Evolutionary conservation across 2,888 invertebrate genomes (phyloP).

Genomic region (Graphium colonna): DNA sequence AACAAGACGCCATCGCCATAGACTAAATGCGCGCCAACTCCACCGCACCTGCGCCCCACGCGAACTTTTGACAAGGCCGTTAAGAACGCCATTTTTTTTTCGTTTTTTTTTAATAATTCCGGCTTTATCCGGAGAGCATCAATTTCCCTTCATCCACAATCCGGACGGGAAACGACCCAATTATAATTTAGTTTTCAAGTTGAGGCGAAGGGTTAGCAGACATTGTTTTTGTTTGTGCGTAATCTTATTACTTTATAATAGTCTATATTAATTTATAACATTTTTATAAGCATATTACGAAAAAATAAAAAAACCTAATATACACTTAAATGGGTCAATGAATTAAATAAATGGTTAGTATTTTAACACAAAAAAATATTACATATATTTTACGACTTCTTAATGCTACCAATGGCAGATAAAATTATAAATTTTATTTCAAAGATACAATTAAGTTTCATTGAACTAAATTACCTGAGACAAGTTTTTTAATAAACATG

Average conservation of each 20-base stretch:
- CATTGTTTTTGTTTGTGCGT: neutral
- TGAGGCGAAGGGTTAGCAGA: neutral
- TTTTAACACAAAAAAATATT: too few species aligned
- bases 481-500: neutral
- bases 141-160: conserved; percentile 68
- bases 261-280: too few species aligned
- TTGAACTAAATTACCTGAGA: too few species aligned
- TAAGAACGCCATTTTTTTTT: conserved; percentile 46
- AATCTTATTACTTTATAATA: too few species aligned
- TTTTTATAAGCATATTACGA: too few species aligned
- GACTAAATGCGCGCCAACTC: conserved; percentile 42
- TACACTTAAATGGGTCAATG: too few species aligned
- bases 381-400: too few species aligned
- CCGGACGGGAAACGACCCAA: conserved; percentile 57
- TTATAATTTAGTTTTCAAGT: conserved; percentile 43
- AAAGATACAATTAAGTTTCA: too few species aligned
- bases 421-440: too few species aligned
- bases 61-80: conserved; percentile 66
- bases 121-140: conserved; percentile 65
- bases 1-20: conserved; percentile 21
- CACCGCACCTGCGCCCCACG: conserved; percentile 61
- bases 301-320: too few species aligned
- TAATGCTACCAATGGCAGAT: too few species aligned
- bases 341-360: too few species aligned
- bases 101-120: conserved; percentile 69